These are phyloP conservation scores for Ciconia nigra DNA, from an alignment of 2,797 vertebrate genomes.

Conservation along the genomic window DNA sequence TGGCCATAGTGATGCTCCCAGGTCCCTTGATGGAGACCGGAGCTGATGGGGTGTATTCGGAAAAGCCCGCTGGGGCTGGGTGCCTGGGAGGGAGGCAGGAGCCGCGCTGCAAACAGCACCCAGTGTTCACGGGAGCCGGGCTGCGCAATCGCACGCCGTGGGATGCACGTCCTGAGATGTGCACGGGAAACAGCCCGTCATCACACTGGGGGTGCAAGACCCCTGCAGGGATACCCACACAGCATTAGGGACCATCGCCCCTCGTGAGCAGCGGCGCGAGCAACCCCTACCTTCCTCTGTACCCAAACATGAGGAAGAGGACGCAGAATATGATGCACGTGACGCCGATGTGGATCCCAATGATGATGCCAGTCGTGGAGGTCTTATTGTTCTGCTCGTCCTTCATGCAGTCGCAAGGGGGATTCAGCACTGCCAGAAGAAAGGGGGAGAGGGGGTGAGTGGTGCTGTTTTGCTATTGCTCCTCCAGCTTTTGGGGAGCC, in stretches of 20 bases:
- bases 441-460: background rate
- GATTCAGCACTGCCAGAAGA: conserved; percentile 81
- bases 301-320: conserved; percentile 96
- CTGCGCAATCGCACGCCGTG: accelerated
- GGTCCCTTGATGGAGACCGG: background rate
- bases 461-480: background rate
- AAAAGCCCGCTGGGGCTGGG: background rate
- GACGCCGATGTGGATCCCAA: conserved; percentile 95
- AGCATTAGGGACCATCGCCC: background rate
- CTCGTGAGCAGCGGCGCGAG: accelerated
- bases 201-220: accelerated
- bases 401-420: conserved; percentile 89
- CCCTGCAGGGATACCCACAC: accelerated
- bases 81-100: background rate
- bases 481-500: background rate
- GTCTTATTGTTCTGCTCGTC: conserved; percentile 87
- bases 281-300: conserved; percentile 87
- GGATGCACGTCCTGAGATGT: background rate
- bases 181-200: background rate
- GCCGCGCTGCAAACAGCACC: background rate
- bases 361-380: conserved; percentile 92
- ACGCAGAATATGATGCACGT: conserved; percentile 98
- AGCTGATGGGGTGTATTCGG: background rate
- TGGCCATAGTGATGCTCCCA: background rate
- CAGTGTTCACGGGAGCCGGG: accelerated